Evolutionary conservation across 2,797 vertebrate species (phyloP), one percentile per base, ranked within the genome.

Genomic region (Artibeus lituratus): DNA sequence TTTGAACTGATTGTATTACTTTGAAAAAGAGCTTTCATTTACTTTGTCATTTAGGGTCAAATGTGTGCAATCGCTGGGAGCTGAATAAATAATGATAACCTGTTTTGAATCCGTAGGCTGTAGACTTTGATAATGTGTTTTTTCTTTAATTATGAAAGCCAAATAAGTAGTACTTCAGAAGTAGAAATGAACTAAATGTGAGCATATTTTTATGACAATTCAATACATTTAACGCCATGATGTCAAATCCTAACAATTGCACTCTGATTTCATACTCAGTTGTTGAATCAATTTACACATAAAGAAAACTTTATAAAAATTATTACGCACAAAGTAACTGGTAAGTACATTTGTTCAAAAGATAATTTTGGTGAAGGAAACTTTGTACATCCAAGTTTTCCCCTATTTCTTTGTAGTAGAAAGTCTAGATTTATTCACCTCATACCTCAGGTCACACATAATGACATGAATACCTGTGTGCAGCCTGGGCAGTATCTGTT

Each of bases 1-100:
- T 97, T 98, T 98, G 97, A 99, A 98, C 98, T 98, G 98, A 98
- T 99, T 98, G 98, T 98, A 99, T 99, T 99, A 99, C 98, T 98
- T 98, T 99, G 98, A 98, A 98, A 98, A 98, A 98, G 97, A 98
- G 98, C 98, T 98, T 99, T 99, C 98, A 99, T 99, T 99, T 98
- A 98, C 97, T 98, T 98, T 98, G 98, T 98, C 98, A 98, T 98
- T 98, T 98, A 98, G 90, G 98, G 98, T 98, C 98, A 98, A 98
- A 98, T 96, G 98, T 98, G 97, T 98, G 94, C 97, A 97, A 98
- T 91, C 77, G 22, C 92, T 97, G 84, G 96, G 88, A 98, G 97
- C 94, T 74, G 92, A 97, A 98, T 87, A 96, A 91, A 98, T 97
- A 97, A 98, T 93, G 87, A 96, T 97, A 97, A 96, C 73, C 15